phyloP scores from a whole-genome alignment of 2,113 vertebrate genomes.

The Laticauda colubrina region DNA sequence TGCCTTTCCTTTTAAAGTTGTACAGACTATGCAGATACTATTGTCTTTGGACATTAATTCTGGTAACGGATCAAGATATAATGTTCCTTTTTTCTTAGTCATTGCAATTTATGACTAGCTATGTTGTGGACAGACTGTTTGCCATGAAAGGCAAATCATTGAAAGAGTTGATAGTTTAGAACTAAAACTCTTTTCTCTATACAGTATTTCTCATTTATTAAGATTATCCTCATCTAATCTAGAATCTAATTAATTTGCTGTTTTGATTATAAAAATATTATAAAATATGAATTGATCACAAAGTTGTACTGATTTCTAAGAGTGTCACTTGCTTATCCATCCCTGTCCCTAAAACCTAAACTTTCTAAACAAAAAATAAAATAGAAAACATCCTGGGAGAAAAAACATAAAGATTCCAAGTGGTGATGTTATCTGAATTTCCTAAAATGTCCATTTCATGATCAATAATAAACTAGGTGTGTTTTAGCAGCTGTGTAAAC shows the following conservation, averaged over 20 bases:
- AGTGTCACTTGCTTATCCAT: not conserved
- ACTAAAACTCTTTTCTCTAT: not conserved
- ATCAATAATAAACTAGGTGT: conserved; percentile 40
- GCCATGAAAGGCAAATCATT: not conserved
- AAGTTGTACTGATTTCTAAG: not conserved
- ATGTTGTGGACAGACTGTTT: not conserved
- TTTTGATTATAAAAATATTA: not conserved
- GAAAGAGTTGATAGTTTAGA: not conserved
- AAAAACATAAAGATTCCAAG: not conserved
- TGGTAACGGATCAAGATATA: not conserved
- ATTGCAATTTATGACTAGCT: not conserved
- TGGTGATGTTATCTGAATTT: conserved; percentile 16
- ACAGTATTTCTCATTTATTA: not conserved
- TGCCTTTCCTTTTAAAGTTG: not conserved
- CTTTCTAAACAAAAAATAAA: not conserved
- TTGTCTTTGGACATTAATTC: not conserved
- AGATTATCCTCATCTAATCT: not conserved
- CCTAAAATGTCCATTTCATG: conserved; percentile 32
- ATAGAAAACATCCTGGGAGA: not conserved
- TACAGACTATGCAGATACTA: not conserved
- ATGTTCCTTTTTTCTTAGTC: not conserved
- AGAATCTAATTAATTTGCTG: not conserved
- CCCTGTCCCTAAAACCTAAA: not conserved
- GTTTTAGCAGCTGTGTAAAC: conserved; percentile 33
- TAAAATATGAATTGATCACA: not conserved